Base-by-base conservation (phyloP, 1,140 invertebrate species). In the Carposina sasakii region DNA sequence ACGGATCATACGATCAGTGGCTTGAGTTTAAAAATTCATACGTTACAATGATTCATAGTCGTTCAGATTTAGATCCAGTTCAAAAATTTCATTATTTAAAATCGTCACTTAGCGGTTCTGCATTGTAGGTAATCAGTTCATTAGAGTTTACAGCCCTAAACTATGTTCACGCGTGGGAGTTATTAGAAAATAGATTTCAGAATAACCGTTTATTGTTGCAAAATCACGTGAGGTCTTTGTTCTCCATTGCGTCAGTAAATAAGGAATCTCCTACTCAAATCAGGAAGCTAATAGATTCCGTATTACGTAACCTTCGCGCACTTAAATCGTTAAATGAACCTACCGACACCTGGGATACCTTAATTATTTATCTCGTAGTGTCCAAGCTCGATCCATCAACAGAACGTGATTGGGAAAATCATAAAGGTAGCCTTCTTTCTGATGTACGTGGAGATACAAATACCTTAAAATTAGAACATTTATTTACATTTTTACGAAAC, bases 131-230 rank as follows among this genome's bases (percentile, higher is more conserved):
- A 9, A 47, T 47, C 24, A 37, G 34, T 23, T 31, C 31, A 3
- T 24, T 47, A 23, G 45, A 48, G 34, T 39, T 48, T 28, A 48
- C 46, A 19, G 46, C 46, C 16, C 1, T 16, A 1, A 48, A 48
- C 36, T 48, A 48, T 17, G 6, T 16, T 33, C 33, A 48, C 21
- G 46, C 46, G 15, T 48, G 46, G 46, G 46, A 48, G 12, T 33
- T 48, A 37, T 24, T 48, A 4, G 46, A 39, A 19, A 39, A 39
- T 17, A 22, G 36, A 9, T 48, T 48, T 20, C 33, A 48, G 16
- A 48, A 48, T 26, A 37, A 23, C 20, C 33, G 46, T 28, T 20
- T 48, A 12, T 48, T 48, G 19, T 23, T 48, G 0, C 34, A 48
- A 15, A 48, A 48, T 24, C 45, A 47, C 33, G 33, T 47, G 2